These are phyloP conservation scores for Pterocles gutturalis DNA, from an alignment of 2,113 vertebrate species.

Conservation along the genomic window DNA sequence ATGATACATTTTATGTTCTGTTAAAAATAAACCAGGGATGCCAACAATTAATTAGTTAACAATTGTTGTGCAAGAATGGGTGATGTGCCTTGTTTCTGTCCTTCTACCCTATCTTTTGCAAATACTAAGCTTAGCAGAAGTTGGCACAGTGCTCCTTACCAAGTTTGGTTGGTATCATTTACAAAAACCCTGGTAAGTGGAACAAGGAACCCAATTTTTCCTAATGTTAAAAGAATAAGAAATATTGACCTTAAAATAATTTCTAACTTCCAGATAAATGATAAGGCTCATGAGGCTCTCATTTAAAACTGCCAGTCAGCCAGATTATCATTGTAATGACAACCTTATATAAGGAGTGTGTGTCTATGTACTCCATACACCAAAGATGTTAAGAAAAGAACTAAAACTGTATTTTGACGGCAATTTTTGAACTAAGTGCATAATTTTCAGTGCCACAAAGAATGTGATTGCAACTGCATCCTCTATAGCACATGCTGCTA, in stretches of 20 bases:
- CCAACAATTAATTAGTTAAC: conserved; percentile 31
- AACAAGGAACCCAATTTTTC: conserved; percentile 42
- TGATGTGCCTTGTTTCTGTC: neutral
- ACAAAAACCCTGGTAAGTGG: neutral
- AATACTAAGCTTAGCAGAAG: neutral
- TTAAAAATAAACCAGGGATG: conserved; percentile 19
- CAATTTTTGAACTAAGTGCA: conserved; percentile 63
- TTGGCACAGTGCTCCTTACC: neutral
- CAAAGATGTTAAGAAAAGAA: conserved; percentile 66
- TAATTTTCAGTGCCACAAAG: conserved; percentile 65
- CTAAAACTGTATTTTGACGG: conserved; percentile 68
- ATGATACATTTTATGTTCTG: conserved; percentile 14
- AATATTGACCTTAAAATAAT: conserved; percentile 64
- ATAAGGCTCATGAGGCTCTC: neutral
- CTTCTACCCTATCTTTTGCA: neutral
- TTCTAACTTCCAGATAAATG: conserved; percentile 53
- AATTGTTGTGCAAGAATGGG: neutral
- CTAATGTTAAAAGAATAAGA: conserved; percentile 24
- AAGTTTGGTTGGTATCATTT: conserved; percentile 17
- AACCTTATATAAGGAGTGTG: conserved; percentile 42
- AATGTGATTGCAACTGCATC: conserved; percentile 64
- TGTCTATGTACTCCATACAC: conserved; percentile 59
- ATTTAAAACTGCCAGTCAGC: conserved; percentile 61
- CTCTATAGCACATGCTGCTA: conserved; percentile 48
- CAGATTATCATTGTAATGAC: conserved; percentile 44